Percentiles rank a stretch among this genome's conserved stretches.
Evolutionary conservation across 2,888 invertebrate genomes (phyloP).

Genomic region (Harpagoxenus sublaevis): DNA sequence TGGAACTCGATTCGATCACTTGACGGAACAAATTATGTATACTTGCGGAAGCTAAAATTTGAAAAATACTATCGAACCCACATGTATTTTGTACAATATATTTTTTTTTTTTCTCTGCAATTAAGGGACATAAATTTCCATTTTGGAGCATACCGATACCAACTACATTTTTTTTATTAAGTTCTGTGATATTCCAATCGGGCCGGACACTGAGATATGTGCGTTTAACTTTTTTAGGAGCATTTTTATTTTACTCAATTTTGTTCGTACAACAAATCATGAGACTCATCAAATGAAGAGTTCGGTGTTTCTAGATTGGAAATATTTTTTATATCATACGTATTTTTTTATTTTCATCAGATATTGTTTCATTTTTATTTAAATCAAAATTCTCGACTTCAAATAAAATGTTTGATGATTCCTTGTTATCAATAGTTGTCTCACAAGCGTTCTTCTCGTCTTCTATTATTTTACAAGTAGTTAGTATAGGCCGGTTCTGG

Average conservation of each 20-base stretch:
- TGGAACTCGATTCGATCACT: not conserved
- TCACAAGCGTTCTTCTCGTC: too few relatives aligned
- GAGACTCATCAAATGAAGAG: not conserved
- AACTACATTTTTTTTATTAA: not conserved
- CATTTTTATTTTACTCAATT: not conserved
- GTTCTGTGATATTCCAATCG: not conserved
- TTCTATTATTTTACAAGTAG: too few relatives aligned
- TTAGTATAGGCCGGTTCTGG: too few relatives aligned
- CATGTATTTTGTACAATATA: not conserved
- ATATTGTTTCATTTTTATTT: not conserved
- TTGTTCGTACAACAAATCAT: not conserved
- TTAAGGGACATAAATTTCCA: not conserved
- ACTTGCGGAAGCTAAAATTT: constrained; percentile 3
- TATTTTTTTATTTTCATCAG: not conserved
- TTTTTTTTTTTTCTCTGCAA: not conserved
- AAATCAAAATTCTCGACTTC: not conserved
- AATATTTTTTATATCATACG: not conserved
- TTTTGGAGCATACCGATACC: not conserved
- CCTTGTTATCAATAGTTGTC: too few relatives aligned
- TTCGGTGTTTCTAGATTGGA: not conserved
- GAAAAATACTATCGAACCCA: not conserved
- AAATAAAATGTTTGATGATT: not conserved
- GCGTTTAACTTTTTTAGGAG: not conserved
- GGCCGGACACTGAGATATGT: not conserved
- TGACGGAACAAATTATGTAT: not conserved